Evolutionary conservation across 2,888 invertebrate species (phyloP).

Genomic region (Ischnura elegans): DNA sequence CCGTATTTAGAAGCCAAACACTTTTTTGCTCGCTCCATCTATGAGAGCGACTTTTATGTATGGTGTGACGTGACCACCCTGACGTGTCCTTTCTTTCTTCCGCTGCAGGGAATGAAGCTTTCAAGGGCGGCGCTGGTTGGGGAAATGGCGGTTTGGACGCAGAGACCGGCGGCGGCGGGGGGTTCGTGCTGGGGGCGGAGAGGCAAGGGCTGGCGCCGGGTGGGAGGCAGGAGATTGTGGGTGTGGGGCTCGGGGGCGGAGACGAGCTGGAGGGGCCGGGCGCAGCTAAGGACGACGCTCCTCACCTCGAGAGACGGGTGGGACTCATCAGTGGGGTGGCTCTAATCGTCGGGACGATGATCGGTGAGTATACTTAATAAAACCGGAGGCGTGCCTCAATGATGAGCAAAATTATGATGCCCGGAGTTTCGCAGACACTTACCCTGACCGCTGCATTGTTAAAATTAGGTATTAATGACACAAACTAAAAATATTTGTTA

Average conservation of each 20-base stretch:
- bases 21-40: background rate
- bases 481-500: no score
- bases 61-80: no score
- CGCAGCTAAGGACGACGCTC: conserved; percentile 96
- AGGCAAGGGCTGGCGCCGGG: conserved; percentile 71
- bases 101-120: conserved; percentile 53
- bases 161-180: conserved; percentile 50
- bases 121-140: conserved; percentile 56
- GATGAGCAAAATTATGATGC: no score
- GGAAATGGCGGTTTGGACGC: conserved; percentile 62
- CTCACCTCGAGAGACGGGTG: conserved; percentile 99
- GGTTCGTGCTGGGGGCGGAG: conserved; percentile 70
- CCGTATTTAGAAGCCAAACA: no score
- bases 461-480: no score
- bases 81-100: background rate
- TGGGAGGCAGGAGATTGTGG: conserved; percentile 71
- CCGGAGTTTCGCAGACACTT: no score
- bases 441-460: no score
- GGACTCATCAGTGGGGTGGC: conserved; percentile 99
- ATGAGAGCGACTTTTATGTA: no score
- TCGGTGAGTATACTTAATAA: conserved; percentile 88
- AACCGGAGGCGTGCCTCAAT: no score
- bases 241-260: conserved; percentile 76
- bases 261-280: conserved; percentile 92
- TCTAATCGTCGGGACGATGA: conserved; percentile 99